Evolutionary conservation across 2,888 invertebrate species (phyloP), one percentile per base, ranked within the genome.

Genomic region (Anticlea derivata): DNA sequence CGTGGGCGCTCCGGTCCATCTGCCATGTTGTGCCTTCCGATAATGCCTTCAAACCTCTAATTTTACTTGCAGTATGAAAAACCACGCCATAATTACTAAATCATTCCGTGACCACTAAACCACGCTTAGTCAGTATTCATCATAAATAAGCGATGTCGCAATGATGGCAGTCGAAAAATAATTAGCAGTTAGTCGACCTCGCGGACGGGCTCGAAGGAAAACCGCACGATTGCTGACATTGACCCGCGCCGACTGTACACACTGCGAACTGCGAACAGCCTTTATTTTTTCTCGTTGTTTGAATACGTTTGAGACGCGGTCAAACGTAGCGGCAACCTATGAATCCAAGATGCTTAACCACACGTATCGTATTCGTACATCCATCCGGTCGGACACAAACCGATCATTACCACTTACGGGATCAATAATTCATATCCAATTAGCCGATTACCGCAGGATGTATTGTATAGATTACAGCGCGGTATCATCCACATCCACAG

Each of bases 171-270:
- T 76, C 83, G 72, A 83, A 84, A 83, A 83, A 86, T 85, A 86
- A 87, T 87, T 85, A 86, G 81, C 80, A 80, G 79, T 81, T 76
- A 78, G 74, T 64, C 69, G 81, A 79, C 86, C 87, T 86, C 81
- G 78, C 66, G 62, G 56, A n/a, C 65, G 61, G 62, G 68, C 59
- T 65, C 72, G 74, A 75, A 83, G 78, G 78, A 78, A 83, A 86
- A 81, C 80, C 81, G 74, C 81, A 80, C 70, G 64, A 70, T 59
- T 59, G 62, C 66, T 67, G 84, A 78, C 86, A 85, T 83, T 87
- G 86, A 84, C 84, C 84, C 65, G 74, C 37, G 47, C 7, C 29
- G 40, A 47, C 52, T 33, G 17, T 52, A 49, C 55, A 40, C 49
- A 40, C 41, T n/a, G n/a, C n/a, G n/a, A n/a, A 39, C 31, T 29